These are phyloP conservation scores for Abrostola triplasia DNA, from an alignment of 2,888 invertebrate species.

Conservation along the genomic window DNA sequence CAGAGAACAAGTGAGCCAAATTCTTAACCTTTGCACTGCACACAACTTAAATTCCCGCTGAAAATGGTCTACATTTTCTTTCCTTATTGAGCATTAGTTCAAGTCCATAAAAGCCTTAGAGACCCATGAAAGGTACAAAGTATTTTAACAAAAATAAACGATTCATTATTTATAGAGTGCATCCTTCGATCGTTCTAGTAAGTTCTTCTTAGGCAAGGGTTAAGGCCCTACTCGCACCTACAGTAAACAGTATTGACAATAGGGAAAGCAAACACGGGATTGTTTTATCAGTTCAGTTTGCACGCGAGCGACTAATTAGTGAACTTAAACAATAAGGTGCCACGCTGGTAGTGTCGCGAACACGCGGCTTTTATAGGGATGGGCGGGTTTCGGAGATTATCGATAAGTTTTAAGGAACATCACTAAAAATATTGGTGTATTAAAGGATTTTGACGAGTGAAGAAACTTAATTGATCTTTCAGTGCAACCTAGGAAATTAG, in stretches of 20 bases:
- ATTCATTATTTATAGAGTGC: neutral
- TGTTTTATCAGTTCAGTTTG: constrained; percentile 51
- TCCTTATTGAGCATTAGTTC: no score
- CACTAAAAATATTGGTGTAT: no score
- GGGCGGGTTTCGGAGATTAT: constrained; percentile 18
- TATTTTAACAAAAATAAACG: no score
- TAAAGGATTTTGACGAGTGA: no score
- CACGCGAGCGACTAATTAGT: constrained; percentile 63
- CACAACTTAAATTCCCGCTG: no score
- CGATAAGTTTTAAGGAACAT: constrained; percentile 24
- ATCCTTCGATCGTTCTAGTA: neutral
- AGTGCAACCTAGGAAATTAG: no score
- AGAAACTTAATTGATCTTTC: no score
- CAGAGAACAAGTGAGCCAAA: no score
- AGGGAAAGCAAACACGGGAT: constrained; percentile 36
- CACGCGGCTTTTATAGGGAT: constrained; percentile 40
- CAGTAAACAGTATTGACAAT: constrained; percentile 52
- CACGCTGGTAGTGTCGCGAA: constrained; percentile 48
- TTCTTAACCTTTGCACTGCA: no score
- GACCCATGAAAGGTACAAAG: no score
- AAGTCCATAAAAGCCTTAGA: no score
- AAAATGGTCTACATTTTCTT: no score
- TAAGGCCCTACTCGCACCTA: neutral
- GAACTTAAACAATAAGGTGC: constrained; percentile 58
- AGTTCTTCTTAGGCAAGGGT: constrained; percentile 1